These are phyloP conservation scores for Neelides folsomi DNA, from an alignment of 2,888 invertebrate species.

Conservation along the genomic window DNA sequence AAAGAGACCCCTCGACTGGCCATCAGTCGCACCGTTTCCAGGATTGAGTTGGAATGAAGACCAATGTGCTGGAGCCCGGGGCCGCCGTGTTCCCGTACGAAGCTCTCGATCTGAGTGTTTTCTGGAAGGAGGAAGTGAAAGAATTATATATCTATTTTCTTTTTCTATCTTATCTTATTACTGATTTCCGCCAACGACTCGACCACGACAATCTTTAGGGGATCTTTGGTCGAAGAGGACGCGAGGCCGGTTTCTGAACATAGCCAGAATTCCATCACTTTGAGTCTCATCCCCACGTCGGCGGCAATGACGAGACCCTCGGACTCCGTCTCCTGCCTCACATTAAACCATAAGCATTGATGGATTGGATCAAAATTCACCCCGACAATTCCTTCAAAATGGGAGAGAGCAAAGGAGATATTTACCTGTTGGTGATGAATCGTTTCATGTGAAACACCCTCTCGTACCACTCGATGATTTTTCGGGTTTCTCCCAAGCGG, in stretches of 20 bases:
- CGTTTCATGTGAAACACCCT: constrained; percentile 39
- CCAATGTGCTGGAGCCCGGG: constrained; percentile 42
- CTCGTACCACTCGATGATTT: constrained; percentile 39
- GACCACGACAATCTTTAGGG: constrained; percentile 39
- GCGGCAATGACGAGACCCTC: constrained; percentile 38
- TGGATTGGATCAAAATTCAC: neutral
- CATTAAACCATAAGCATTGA: neutral
- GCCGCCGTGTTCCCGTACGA: constrained; percentile 38
- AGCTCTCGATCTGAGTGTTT: constrained; percentile 39
- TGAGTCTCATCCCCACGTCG: constrained; percentile 38
- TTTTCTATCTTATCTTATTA: constrained; percentile 20
- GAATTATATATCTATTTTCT: no score
- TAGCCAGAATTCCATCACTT: constrained; percentile 40
- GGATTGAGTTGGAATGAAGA: constrained; percentile 37
- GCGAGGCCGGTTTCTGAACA: constrained; percentile 37
- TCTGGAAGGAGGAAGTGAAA: no score
- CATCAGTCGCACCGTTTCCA: constrained; percentile 35
- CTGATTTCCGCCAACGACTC: constrained; percentile 37
- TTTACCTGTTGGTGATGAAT: constrained; percentile 37
- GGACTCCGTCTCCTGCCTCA: constrained; percentile 36
- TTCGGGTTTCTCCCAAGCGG: constrained; percentile 35
- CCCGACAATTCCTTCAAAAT: no score
- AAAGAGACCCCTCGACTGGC: constrained; percentile 36
- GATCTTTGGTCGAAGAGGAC: constrained; percentile 15
- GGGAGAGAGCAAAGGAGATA: neutral